Evolutionary conservation across 2,888 invertebrate species (phyloP), one percentile per base, ranked within the genome.

Genomic region (Gymnocheta viridis): DNA sequence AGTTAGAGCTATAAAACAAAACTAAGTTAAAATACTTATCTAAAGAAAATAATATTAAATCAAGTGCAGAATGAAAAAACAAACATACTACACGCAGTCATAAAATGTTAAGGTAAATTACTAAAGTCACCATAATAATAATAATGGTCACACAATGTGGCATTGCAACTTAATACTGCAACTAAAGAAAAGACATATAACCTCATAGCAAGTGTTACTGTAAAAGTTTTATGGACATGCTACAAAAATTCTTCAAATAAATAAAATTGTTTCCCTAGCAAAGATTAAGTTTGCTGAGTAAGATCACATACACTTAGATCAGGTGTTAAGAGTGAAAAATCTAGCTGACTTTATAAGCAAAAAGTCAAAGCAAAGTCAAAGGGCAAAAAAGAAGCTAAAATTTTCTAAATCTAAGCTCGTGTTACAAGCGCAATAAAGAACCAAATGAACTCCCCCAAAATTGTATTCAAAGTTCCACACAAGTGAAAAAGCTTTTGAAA

Each of bases 31-130:
- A 56, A 44, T 47, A 24, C 17, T n/a, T 27, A 60, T 77, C 49
- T 47, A 41, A 74, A 80, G 67, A 41, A 74, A 74, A 82, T 78
- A 78, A 78, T 78, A 81, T 77, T 77, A 80, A 84, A 82, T 84
- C 73, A 82, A 80, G 64, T 74, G 70, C 35, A 62, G 60, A 76
- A 47, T 77, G 44, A 54, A 76, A 32, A 14, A 32, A 32, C 4
- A 56, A 2, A 74, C 49, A 58, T 27, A 67, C 24, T 14, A n/a
- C 14, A 66, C 35, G 44, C 24, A 24, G 22, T 35, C 19, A 49
- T 62, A 77, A 84, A 81, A 80, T 62, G 14, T 67, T 67, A 72
- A 62, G 77, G 41, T 67, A 76, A 76, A 83, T 67, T 72, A 83
- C 74, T 67, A 24, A 78, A 80, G 76, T 76, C 77, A 77, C 80